Base-by-base conservation (phyloP, 1,140 invertebrate species). In the Brachionus rubens region DNA sequence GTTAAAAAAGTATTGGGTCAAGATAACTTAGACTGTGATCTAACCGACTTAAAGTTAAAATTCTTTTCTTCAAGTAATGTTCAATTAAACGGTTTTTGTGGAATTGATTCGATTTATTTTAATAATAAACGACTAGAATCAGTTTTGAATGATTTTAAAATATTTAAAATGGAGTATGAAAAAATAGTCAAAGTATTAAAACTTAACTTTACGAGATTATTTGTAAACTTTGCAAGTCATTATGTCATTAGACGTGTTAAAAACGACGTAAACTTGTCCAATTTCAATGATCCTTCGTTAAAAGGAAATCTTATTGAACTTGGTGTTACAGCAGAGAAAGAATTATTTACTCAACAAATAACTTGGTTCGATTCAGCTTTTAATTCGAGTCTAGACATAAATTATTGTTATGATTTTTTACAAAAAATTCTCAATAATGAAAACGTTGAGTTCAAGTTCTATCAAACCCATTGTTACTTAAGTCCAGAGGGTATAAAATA, bases 331-430 rank as follows among this genome's bases (percentile, higher is more conserved):
- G 28, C 30, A 19, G 54, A 59, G 36, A 59, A 59, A 59, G 36
- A 59, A 36, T 33, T 59, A 33, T 59, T 59, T 33, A 59, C 54
- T 59, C 54, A 59, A 16, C 26, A 36, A 59, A 59, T 59, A 59
- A 36, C 26, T 59, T 59, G 54, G 54, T 33, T 59, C 16, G 30
- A 59, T 33, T 59, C 54, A 7, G 54, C 54, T 59, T 33, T 59
- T 6, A 59, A 59, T 21, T 33, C 28, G 6, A 59, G 36, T 21
- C 16, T 59, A 33, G 30, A 59, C 16, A 59, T 59, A 10, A 30
- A 59, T 2, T 59, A 59, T 41, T 59, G 26, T 16, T 59, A 59
- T 16, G 30, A 59, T 1, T 33, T 59, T 59, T 19, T 59, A 0
- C 19, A 19, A 4, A 41, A 33, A 59, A 59, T 33, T 16, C 16